These are phyloP conservation scores for Microtus pennsylvanicus DNA, from an alignment of 2,113 vertebrate genomes.

Conservation along the genomic window DNA sequence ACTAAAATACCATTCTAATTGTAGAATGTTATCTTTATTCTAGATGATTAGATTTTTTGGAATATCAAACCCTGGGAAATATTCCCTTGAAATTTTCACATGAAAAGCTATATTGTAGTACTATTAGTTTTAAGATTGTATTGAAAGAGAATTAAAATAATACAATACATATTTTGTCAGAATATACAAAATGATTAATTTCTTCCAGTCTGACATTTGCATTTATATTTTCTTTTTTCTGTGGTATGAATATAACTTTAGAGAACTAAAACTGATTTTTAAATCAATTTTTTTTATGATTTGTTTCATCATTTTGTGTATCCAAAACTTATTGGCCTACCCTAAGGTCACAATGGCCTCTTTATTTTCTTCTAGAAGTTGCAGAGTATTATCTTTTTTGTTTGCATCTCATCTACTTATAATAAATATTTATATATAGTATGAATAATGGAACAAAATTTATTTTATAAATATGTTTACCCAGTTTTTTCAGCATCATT, in stretches of 20 bases:
- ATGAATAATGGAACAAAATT: not conserved
- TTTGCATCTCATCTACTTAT: not conserved
- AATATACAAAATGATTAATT: not conserved
- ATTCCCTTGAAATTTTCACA: not conserved
- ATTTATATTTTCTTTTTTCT: not conserved
- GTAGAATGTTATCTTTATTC: not conserved
- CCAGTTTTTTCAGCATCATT: not conserved
- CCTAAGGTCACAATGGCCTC: not conserved
- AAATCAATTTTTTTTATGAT: not conserved
- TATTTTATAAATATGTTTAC: constrained; percentile 12
- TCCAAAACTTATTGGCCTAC: not conserved
- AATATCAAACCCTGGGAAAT: not conserved
- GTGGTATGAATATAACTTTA: not conserved
- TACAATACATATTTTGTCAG: not conserved
- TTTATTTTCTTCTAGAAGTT: not conserved
- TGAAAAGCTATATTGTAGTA: not conserved
- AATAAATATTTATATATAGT: not conserved
- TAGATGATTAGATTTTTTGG: not conserved
- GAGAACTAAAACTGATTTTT: not conserved
- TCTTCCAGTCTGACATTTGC: not conserved
- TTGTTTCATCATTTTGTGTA: not conserved
- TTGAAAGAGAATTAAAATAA: not conserved
- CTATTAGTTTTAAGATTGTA: not conserved
- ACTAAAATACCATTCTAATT: not conserved
- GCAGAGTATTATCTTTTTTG: not conserved